Evolutionary conservation across 2,797 vertebrate species (phyloP).

Genomic region (Sebastes hubbsi): DNA sequence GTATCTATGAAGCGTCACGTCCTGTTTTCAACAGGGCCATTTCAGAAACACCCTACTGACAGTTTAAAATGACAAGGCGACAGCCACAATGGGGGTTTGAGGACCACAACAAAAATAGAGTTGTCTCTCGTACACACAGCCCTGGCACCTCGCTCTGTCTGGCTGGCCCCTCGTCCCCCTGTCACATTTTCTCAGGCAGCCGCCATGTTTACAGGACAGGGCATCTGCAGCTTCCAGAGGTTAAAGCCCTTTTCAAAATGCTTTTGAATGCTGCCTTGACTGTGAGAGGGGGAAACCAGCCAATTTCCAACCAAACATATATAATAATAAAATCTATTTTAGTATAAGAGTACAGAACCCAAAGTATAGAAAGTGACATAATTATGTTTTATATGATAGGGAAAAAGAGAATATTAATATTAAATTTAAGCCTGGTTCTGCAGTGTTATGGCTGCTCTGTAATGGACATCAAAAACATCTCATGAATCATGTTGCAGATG

Average conservation of each 20-base stretch:
- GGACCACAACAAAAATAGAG: slow-evolving; percentile 54
- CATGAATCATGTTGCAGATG: neutral
- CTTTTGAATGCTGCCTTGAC: neutral
- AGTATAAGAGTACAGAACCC: neutral
- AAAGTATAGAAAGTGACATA: neutral
- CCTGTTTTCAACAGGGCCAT: slow-evolving; percentile 54
- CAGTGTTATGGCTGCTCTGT: neutral
- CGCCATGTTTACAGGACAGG: neutral
- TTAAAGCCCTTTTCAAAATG: neutral
- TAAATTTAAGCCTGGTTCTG: neutral
- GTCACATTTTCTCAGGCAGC: slow-evolving; percentile 5
- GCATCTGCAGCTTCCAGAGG: neutral
- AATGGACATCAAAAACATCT: neutral
- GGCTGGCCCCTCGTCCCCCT: neutral
- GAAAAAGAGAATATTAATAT: neutral
- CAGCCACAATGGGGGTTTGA: slow-evolving; percentile 54
- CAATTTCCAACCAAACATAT: neutral
- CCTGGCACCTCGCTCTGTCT: slow-evolving; percentile 13
- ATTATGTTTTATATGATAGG: neutral
- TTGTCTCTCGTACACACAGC: slow-evolving; percentile 7
- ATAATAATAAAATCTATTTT: neutral
- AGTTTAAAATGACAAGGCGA: slow-evolving; percentile 62
- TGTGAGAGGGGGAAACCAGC: neutral
- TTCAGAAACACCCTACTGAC: slow-evolving; percentile 56
- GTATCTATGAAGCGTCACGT: slow-evolving; percentile 50